Conservation (phyloP, 2,113 vertebrate genomes). For the Phasianus colchicus region DNA sequence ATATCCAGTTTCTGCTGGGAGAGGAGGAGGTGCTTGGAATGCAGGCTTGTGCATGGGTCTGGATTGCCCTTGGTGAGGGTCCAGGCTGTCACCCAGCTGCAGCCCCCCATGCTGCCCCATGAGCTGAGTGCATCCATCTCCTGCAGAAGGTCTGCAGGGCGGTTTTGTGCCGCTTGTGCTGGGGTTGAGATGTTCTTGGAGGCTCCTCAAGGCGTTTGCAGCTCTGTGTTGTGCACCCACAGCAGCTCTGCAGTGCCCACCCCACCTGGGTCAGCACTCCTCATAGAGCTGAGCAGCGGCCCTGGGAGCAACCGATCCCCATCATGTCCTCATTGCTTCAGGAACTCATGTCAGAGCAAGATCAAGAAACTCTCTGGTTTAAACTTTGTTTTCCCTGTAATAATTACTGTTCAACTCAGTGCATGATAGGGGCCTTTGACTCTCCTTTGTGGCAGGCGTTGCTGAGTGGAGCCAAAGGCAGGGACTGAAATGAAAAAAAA, state of each 20-base stretch:
- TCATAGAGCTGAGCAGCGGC: too few species aligned
- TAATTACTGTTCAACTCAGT: background rate
- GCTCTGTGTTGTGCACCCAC: fast-evolving
- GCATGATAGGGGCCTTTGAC: background rate
- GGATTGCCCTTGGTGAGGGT: background rate
- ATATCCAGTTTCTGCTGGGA: background rate
- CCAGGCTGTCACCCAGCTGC: background rate
- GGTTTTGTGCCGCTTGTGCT: background rate
- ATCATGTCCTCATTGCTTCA: fast-evolving
- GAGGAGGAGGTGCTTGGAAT: background rate
- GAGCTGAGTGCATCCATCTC: background rate
- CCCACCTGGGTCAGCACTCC: too few species aligned
- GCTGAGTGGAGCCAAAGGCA: constrained; percentile 10
- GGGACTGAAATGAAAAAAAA: background rate
- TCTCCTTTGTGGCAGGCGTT: background rate
- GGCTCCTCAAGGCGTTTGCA: fast-evolving
- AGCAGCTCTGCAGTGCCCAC: background rate
- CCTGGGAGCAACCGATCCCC: too few species aligned
- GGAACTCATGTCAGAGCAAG: background rate
- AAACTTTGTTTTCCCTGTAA: background rate
- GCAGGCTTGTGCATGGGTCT: background rate
- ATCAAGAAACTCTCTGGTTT: background rate
- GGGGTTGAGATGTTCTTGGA: too few species aligned
- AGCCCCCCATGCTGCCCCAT: background rate
- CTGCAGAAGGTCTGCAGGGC: background rate